These are phyloP conservation scores for Onychostoma macrolepis DNA, from an alignment of 2,113 vertebrate species.

Conservation along the genomic window DNA sequence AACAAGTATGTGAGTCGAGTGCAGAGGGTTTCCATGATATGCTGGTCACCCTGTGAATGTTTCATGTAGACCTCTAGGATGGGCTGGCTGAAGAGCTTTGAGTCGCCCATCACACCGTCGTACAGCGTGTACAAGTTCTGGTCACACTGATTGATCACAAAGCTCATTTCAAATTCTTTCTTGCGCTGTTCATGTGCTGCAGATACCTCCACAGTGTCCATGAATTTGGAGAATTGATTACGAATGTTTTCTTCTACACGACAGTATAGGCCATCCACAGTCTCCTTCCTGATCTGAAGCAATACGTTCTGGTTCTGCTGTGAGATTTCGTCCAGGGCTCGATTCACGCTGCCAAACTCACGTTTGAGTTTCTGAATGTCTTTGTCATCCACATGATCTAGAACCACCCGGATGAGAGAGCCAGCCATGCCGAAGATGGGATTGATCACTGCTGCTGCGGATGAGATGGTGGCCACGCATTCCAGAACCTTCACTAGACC, in stretches of 20 bases:
- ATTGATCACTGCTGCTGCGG: conserved; percentile 76
- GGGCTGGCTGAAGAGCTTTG: conserved; percentile 77
- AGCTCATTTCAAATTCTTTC: conserved; percentile 73
- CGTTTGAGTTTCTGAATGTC: conserved; percentile 74
- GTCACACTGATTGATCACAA: conserved; percentile 72
- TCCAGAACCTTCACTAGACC: conserved; percentile 74
- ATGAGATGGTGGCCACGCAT: conserved; percentile 77
- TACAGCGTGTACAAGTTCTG: conserved; percentile 82
- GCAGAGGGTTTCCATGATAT: conserved; percentile 76
- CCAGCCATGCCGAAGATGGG: conserved; percentile 79
- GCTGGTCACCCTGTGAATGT: conserved; percentile 69
- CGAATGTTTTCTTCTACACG: conserved; percentile 76
- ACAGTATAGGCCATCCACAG: conserved; percentile 74
- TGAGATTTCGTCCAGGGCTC: conserved; percentile 70
- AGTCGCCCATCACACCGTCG: conserved; percentile 75
- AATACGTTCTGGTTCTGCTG: conserved; percentile 68
- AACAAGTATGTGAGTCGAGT: conserved; percentile 79
- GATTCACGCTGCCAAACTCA: conserved; percentile 72
- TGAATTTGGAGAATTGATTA: conserved; percentile 78
- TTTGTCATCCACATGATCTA: conserved; percentile 77
- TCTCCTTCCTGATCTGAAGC: conserved; percentile 75
- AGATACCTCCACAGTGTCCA: conserved; percentile 73
- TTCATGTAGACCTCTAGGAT: conserved; percentile 78
- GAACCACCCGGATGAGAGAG: conserved; percentile 77
- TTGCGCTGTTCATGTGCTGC: conserved; percentile 62